phyloP scores from a whole-genome alignment of 2,888 invertebrate genomes.

The Mechanitis messenoides region DNA sequence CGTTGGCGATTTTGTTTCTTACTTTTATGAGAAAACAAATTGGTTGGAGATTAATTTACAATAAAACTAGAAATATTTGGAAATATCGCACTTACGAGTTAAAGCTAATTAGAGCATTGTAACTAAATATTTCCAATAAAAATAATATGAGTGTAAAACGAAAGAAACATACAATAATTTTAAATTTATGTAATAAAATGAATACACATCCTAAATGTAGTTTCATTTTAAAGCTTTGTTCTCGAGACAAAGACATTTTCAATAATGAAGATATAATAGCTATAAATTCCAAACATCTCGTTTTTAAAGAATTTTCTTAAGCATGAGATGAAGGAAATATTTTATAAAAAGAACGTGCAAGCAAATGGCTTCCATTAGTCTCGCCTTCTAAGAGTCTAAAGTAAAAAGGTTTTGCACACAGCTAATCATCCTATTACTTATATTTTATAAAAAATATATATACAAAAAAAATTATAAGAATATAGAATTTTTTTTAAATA shows the following conservation, averaged over 20 bases:
- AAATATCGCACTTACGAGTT: too few species aligned
- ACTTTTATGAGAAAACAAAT: too few species aligned
- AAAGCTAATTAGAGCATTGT: too few species aligned
- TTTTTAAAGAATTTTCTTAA: slow-evolving; percentile 3
- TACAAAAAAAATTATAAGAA: neutral
- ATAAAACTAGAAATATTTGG: too few species aligned
- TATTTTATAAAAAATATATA: neutral
- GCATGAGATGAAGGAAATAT: neutral
- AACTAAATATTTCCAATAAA: too few species aligned
- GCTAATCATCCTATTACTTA: neutral
- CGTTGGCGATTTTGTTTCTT: too few species aligned
- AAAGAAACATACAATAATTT: too few species aligned
- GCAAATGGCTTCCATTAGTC: slow-evolving; percentile 5
- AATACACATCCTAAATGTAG: too few species aligned
- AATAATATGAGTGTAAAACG: too few species aligned
- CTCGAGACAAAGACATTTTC: neutral
- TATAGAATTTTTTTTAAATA: neutral
- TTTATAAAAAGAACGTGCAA: slow-evolving; percentile 3
- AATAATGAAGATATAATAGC: neutral
- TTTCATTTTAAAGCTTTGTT: neutral
- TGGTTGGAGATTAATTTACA: too few species aligned
- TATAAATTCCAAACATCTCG: neutral
- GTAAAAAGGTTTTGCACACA: neutral
- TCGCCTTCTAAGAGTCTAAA: neutral
- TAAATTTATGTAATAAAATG: too few species aligned